Conservation (phyloP, 1,140 invertebrate genomes). For the Drosophila subobscura region DNA sequence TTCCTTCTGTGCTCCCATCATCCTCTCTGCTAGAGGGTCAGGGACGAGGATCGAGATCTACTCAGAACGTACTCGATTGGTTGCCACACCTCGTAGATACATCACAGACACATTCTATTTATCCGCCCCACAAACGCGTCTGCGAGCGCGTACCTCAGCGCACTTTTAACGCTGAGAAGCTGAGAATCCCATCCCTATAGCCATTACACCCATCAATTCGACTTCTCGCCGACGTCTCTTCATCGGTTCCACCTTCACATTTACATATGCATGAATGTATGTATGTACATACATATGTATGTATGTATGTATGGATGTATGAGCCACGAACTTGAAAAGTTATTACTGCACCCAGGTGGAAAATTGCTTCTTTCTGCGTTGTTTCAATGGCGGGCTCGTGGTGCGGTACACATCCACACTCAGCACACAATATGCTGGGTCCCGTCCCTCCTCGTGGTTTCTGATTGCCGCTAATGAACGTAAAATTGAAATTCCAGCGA, state of each 20-base stretch:
- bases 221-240: conserved; percentile 7
- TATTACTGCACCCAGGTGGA: conserved; percentile 61
- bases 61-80: too few species aligned
- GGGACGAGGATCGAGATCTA: too few species aligned
- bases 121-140: too few species aligned
- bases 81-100: too few species aligned
- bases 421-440: conserved; percentile 31
- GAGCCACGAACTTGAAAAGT: conserved; percentile 41
- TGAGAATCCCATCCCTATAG: background rate
- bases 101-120: too few species aligned
- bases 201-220: background rate
- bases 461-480: conserved; percentile 66
- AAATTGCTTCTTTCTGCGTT: conserved; percentile 57
- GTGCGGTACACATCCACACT: background rate
- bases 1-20: too few species aligned
- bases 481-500: conserved; percentile 64
- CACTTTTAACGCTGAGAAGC: too few species aligned
- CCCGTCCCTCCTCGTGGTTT: conserved; percentile 6
- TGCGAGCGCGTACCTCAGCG: too few species aligned
- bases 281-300: too few species aligned
- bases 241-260: conserved; percentile 5
- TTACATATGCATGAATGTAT: too few species aligned
- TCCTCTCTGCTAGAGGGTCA: too few species aligned
- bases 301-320: too few species aligned
- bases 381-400: background rate